Conservation (phyloP, 1,140 invertebrate genomes). For the Cecropterus lyciades region DNA sequence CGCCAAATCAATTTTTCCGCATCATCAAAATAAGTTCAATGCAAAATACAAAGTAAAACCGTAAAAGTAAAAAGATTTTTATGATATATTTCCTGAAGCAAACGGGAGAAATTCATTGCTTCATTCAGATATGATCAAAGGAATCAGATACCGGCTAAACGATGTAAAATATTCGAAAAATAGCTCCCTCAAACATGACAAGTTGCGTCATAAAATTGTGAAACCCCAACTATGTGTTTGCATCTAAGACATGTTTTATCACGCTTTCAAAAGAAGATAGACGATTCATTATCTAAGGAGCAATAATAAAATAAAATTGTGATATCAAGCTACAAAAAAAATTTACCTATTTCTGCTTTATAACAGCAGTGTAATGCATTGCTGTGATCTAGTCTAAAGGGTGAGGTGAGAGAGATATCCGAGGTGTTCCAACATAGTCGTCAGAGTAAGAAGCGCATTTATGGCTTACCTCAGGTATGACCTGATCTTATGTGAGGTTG, state of each 20-base stretch:
- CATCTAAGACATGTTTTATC: constrained; percentile 1
- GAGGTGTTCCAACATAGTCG: too few relatives aligned
- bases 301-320: too few relatives aligned
- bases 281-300: too few relatives aligned
- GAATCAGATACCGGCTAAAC: constrained; percentile 45
- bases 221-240: constrained; percentile 29
- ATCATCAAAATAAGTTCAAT: background rate
- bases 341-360: too few relatives aligned
- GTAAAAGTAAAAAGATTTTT: background rate
- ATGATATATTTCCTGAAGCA: background rate
- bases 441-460: too few relatives aligned
- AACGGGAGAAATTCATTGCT: background rate
- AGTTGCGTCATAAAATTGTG: constrained; percentile 45
- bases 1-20: background rate
- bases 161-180: constrained; percentile 51
- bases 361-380: too few relatives aligned
- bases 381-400: too few relatives aligned
- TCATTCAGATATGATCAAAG: constrained; percentile 42
- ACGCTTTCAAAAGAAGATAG: too few relatives aligned
- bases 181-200: constrained; percentile 44
- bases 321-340: too few relatives aligned
- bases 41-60: background rate
- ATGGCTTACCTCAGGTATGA: too few relatives aligned
- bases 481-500: too few relatives aligned
- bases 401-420: too few relatives aligned